Evolutionary conservation across 2,888 invertebrate genomes (phyloP).

Genomic region (Isoperla grammatica): DNA sequence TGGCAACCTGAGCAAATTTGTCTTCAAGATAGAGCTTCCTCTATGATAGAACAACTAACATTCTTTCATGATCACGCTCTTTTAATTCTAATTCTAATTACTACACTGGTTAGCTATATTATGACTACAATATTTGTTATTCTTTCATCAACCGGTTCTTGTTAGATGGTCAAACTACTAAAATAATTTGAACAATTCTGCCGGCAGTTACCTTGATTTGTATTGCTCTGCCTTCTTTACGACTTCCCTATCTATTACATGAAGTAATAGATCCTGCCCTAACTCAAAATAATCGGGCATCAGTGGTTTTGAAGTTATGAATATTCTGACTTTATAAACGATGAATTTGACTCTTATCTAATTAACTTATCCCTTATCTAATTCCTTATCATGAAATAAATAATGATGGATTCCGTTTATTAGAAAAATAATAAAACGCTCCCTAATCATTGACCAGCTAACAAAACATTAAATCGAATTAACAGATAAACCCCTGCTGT

Average conservation of each 20-base stretch:
- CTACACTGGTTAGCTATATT: slow-evolving; percentile 53
- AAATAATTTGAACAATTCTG: no score
- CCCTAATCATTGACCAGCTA: no score
- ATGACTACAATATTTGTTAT: slow-evolving; percentile 52
- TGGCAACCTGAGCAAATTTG: slow-evolving; percentile 54
- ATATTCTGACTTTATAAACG: slow-evolving; percentile 53
- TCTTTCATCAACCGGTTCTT: slow-evolving; percentile 53
- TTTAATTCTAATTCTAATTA: slow-evolving; percentile 58
- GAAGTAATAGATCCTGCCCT: slow-evolving; percentile 55
- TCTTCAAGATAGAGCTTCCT: slow-evolving; percentile 56
- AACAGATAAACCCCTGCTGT: no score
- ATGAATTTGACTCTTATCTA: slow-evolving; percentile 60
- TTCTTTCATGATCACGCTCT: slow-evolving; percentile 59
- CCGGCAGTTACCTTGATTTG: slow-evolving; percentile 57
- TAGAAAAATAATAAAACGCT: no score
- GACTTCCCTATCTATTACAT: slow-evolving; percentile 55
- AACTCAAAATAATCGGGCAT: slow-evolving; percentile 57
- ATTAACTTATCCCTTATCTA: slow-evolving; percentile 46
- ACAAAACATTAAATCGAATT: no score
- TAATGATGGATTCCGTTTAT: slow-evolving; percentile 54
- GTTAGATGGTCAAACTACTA: slow-evolving; percentile 55
- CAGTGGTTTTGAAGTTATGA: slow-evolving; percentile 66
- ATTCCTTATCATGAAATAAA: slow-evolving; percentile 39
- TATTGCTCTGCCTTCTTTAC: slow-evolving; percentile 57
- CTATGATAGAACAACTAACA: slow-evolving; percentile 60